These are phyloP conservation scores for Tichodroma muraria DNA, from an alignment of 2,113 vertebrate species.

Conservation along the genomic window DNA sequence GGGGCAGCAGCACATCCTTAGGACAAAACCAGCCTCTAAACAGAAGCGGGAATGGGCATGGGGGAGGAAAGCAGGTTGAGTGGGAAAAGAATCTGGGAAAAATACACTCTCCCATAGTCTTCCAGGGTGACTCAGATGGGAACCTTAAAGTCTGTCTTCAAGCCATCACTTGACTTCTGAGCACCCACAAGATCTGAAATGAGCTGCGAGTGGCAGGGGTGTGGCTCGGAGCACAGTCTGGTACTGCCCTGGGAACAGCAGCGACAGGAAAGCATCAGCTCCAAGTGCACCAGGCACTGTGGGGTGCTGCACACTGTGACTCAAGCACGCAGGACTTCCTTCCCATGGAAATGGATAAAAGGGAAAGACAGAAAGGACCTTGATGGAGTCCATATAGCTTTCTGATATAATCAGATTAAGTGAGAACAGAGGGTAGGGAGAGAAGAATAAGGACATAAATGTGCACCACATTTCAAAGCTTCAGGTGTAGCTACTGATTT, in stretches of 20 bases:
- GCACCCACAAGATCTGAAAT: neutral
- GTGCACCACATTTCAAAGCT: neutral
- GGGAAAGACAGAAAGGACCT: neutral
- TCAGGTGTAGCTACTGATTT: neutral
- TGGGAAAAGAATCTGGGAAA: slow-evolving; percentile 40
- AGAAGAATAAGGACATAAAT: neutral
- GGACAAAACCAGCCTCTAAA: neutral
- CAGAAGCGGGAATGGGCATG: neutral
- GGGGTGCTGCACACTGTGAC: neutral
- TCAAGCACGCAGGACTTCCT: no score
- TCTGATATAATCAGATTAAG: neutral
- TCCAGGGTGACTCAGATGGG: neutral
- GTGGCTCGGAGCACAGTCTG: neutral
- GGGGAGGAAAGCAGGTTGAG: slow-evolving; percentile 24
- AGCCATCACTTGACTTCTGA: slow-evolving; percentile 27
- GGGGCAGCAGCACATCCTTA: neutral
- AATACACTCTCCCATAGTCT: neutral
- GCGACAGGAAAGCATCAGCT: neutral
- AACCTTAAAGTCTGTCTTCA: slow-evolving; percentile 15
- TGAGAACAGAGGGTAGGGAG: neutral
- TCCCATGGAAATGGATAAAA: neutral
- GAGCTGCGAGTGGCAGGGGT: neutral
- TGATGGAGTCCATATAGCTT: neutral
- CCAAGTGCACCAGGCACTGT: neutral
- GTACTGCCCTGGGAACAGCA: neutral